These are phyloP conservation scores for Balanococcus diminutus DNA, from an alignment of 2,888 invertebrate species.

Conservation along the genomic window DNA sequence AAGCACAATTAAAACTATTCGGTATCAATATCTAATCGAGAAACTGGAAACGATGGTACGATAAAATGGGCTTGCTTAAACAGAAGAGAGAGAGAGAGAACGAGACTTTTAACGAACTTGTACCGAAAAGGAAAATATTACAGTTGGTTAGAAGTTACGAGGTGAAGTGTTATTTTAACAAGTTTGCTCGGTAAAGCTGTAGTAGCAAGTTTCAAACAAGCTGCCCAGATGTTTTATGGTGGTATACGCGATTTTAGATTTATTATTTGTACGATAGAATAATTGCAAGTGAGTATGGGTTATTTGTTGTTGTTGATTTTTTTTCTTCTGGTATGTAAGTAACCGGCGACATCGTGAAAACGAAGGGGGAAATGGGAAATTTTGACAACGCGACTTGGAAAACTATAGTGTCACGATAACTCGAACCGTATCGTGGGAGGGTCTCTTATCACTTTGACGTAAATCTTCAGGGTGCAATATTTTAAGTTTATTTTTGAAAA, in stretches of 20 bases:
- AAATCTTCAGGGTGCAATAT: not conserved
- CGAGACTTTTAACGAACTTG: slow-evolving; percentile 5
- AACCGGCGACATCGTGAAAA: no score
- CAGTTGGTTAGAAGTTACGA: not conserved
- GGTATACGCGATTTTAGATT: not conserved
- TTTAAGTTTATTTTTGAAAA: slow-evolving; percentile 33
- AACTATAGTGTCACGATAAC: not conserved
- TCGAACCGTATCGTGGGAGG: no score
- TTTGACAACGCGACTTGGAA: not conserved
- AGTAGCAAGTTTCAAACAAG: not conserved
- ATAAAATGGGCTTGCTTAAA: not conserved
- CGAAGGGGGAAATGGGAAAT: not conserved
- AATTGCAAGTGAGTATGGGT: not conserved
- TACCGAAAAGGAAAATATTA: slow-evolving; percentile 14
- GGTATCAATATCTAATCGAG: not conserved
- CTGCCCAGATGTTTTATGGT: slow-evolving; percentile 7
- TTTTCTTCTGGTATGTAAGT: no score
- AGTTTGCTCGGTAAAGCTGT: not conserved
- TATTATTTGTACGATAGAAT: not conserved
- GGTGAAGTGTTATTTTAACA: slow-evolving; percentile 23
- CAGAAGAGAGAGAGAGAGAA: not conserved
- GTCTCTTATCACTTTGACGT: not conserved
- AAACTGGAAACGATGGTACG: not conserved
- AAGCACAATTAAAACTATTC: not conserved
- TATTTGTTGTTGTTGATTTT: not conserved